Evolutionary conservation across 2,888 invertebrate genomes (phyloP), one percentile per base, ranked within the genome.

Genomic region (Erannis defoliaria): DNA sequence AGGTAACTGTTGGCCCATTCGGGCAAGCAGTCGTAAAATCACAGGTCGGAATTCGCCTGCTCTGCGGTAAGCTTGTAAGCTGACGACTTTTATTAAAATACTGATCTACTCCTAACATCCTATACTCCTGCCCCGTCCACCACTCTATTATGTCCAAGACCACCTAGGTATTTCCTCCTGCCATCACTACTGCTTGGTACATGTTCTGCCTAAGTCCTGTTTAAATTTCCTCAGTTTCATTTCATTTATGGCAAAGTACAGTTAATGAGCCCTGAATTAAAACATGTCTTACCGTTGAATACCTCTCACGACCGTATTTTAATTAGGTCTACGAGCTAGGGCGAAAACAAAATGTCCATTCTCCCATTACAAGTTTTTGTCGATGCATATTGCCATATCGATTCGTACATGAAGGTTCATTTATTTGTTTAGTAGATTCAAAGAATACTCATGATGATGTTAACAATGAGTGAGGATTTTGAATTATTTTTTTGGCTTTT

Each of bases 361-460:
- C 42, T 35, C 19, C 2, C 23, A 43, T 46, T 37, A 49, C 43
- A 2, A 53, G 51, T 53, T 61, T 61, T 61, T 61, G 45, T 55
- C 54, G 26, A 9, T 12, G 8, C 1, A 37, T 48, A 37, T 53
- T 53, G 12, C 48, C 54, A 35, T 54, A 29, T 35, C 46, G 55
- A 35, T n/a, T 1, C 33, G 46, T 40, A 55, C n/a, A n/a, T n/a
- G n/a, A n/a, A 51, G 51, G 53, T 62, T 53, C 40, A 56, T 62
- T 40, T 53, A 35, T 62, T 35, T 35, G 56, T 56, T 62, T 62
- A 62, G 19, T 10, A 19, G n/a, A 31, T 40, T 18, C 37, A 29
- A 59, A 54, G 48, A 54, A 59, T 59, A 59, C 54, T 46, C 48
- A 59, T 14, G 10, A 42, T 21, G 6, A 46, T 35, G 33, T 54